Percentiles rank a stretch among this genome's conserved stretches.
These are phyloP conservation scores for Lordiphosa andalusiaca DNA, from an alignment of 2,888 invertebrate genomes.

Conservation along the genomic window DNA sequence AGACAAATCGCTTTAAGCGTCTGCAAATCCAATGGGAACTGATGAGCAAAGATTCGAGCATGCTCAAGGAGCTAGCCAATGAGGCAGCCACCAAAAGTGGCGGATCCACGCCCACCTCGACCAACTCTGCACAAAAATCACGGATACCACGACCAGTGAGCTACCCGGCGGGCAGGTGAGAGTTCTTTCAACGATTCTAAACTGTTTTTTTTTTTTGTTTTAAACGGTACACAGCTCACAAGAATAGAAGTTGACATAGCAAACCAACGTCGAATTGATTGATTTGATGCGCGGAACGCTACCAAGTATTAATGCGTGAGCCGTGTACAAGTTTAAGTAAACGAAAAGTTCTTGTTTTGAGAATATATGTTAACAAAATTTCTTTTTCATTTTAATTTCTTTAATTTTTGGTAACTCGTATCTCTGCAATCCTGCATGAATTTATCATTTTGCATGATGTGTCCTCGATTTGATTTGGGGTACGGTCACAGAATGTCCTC, in stretches of 20 bases:
- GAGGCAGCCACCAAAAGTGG: constrained; percentile 80
- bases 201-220: neutral
- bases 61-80: constrained; percentile 78
- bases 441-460: constrained; percentile 48
- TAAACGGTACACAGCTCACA: neutral
- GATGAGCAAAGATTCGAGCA: constrained; percentile 80
- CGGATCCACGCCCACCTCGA: constrained; percentile 80
- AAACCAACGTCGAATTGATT: no score
- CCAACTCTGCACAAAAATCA: constrained; percentile 74
- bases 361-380: constrained; percentile 35
- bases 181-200: constrained; percentile 8
- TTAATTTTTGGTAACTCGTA: constrained; percentile 24
- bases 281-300: no score
- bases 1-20: constrained; percentile 80
- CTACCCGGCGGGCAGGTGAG: constrained; percentile 80
- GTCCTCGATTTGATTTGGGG: constrained; percentile 14
- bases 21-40: constrained; percentile 81
- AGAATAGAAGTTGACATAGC: no score
- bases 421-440: constrained; percentile 5
- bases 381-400: constrained; percentile 23
- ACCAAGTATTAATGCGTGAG: no score
- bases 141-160: constrained; percentile 80
- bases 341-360: constrained; percentile 26
- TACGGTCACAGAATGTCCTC: constrained; percentile 53
- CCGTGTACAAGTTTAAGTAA: no score